A percentile compares a stretch with the other conserved stretches of the same genome.
Evolutionary conservation across 2,888 invertebrate species (phyloP).

Genomic region (Drosophila antonietae): DNA sequence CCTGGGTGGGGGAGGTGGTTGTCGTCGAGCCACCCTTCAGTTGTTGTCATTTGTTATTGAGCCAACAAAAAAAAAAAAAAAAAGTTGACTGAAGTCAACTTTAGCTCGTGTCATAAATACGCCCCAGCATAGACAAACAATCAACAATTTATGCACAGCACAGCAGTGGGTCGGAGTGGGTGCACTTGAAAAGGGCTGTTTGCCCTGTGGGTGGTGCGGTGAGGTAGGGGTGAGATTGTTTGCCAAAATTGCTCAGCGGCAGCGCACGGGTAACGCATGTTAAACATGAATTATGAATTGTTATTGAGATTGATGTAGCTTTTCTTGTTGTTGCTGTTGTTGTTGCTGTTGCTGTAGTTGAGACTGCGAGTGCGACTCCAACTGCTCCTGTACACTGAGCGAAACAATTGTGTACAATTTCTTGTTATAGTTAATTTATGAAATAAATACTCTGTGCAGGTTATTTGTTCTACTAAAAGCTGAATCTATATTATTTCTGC

Average conservation of each 20-base stretch:
- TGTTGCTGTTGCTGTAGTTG: conserved; percentile 26
- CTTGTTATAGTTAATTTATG: too few species aligned
- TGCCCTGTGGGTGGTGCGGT: conserved; percentile 15
- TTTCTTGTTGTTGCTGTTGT: conserved; percentile 37
- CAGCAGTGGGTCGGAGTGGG: conserved; percentile 35
- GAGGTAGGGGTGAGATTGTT: conserved; percentile 11
- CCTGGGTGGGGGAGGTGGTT: conserved; percentile 41
- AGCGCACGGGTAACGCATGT: conserved; percentile 59
- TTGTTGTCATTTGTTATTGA: conserved; percentile 76
- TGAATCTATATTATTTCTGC: not conserved
- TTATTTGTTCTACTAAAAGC: too few species aligned
- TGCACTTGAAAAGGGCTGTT: conserved; percentile 48
- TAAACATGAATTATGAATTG: conserved; percentile 85
- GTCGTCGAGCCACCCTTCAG: conserved; percentile 69
- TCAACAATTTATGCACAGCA: conserved; percentile 80
- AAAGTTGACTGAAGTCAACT: conserved; percentile 64
- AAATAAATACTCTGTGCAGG: too few species aligned
- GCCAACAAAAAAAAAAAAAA: conserved; percentile 39
- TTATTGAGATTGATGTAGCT: conserved; percentile 84
- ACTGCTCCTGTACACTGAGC: conserved; percentile 20
- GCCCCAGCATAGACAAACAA: conserved; percentile 76
- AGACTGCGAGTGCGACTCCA: conserved; percentile 20
- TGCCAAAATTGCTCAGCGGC: conserved; percentile 66
- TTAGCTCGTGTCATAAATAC: conserved; percentile 78
- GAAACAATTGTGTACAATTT: not conserved